A percentile compares a stretch with the other conserved stretches of the same genome.
These are phyloP conservation scores for Macrotis lagotis DNA, from an alignment of 2,113 vertebrate genomes.

Conservation along the genomic window DNA sequence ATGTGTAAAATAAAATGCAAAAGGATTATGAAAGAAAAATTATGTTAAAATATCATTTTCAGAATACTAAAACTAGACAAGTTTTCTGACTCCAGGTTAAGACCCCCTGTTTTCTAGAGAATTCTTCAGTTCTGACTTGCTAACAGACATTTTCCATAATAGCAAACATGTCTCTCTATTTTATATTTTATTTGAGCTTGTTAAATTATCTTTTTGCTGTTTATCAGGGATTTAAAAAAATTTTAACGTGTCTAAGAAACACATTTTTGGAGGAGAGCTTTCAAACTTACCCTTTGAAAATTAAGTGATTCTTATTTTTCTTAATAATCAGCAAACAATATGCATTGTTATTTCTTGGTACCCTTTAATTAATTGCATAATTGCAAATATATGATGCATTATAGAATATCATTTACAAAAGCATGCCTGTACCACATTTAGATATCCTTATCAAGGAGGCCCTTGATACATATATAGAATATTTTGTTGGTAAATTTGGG, in stretches of 20 bases:
- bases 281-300: background rate
- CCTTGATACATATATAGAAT: background rate
- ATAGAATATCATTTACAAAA: background rate
- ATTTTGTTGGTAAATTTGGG: background rate
- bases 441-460: background rate
- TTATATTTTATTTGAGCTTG: background rate
- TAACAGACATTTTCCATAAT: background rate
- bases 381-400: background rate
- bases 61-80: background rate
- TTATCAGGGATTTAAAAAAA: background rate
- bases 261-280: background rate
- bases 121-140: background rate
- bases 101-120: too few relatives aligned
- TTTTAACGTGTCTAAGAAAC: background rate
- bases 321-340: background rate
- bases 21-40: background rate
- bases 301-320: background rate
- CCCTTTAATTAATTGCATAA: background rate
- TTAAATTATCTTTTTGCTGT: background rate
- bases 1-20: background rate
- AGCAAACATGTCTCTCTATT: background rate
- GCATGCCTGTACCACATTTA: background rate
- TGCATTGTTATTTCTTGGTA: background rate
- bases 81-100: background rate
- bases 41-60: background rate